Base-by-base conservation (phyloP, 2,888 invertebrate genomes). In the Ephialtes manifestator region DNA sequence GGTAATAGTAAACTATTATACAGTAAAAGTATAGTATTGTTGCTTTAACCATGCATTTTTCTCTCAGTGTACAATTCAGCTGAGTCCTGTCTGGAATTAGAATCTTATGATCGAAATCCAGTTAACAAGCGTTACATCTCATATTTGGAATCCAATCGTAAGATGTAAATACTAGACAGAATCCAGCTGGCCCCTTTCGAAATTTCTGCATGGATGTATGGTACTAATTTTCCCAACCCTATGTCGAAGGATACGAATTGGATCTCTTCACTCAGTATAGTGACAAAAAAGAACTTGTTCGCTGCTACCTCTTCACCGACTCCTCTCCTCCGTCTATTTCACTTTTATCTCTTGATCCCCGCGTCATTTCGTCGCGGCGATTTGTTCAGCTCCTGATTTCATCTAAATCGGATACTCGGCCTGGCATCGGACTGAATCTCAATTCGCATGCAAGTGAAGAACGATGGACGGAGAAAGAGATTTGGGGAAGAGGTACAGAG, bases 401-500 rank as follows among this genome's bases (percentile, higher is more conserved):
- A 7, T 46, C 15, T 3, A 4, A 46, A 51, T 48, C 51, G 2
- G 51, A 3, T n/a, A n/a, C 18, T 18, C 51, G 51, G 2, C 18
- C 51, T 4, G 5, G 5, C 18, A 11, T 55, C 24, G 10, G 53
- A 18, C 53, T 81, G 84, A 89, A 91, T 89, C 88, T 92, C 90
- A 90, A 92, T 92, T 92, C 91, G 91, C 91, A 88, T 3, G 18
- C 5, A 53, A n/a, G 7, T 15, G 35, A 24, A 58, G 35, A 58
- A 58, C 3, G 24, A 4, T 10, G 28, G 24, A 24, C 24, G 13
- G 24, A 10, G 20, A 2, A 18, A n/a, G 20, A 1, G 20, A 20
- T 8, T 3, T 31, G 31, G 35, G 20, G 43, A 24, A 1, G 60
- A 48, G 28, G 48, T 39, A 71, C 20, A 65, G 76, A 55, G 86